Evolutionary conservation across 1,140 invertebrate species (phyloP).

Genomic region (Berghia stephanieae): DNA sequence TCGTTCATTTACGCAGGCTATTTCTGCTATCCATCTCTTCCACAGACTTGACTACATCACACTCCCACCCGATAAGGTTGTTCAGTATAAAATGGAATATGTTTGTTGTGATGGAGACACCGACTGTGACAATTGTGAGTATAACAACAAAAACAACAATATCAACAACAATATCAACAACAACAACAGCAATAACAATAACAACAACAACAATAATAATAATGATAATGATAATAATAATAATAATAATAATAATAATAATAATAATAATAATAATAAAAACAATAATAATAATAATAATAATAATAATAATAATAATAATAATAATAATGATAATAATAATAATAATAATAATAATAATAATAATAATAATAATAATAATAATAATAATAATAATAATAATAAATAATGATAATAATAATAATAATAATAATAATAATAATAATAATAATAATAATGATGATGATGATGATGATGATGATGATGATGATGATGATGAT

Average conservation of each 20-base stretch:
- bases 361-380: not conserved
- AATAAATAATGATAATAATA: not conserved
- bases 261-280: no score
- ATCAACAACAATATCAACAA: not conserved
- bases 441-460: not conserved
- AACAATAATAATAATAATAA: not conserved
- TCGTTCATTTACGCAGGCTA: no score
- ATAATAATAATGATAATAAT: not conserved
- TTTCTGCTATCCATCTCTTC: not conserved
- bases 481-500: constrained; percentile 33
- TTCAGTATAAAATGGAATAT: constrained; percentile 39
- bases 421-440: no score
- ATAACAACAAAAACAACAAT: not conserved
- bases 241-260: not conserved
- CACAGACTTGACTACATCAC: constrained; percentile 43
- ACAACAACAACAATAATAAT: not conserved
- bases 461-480: no score
- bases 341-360: not conserved
- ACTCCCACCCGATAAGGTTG: constrained; percentile 36
- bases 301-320: not conserved
- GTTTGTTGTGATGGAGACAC: constrained; percentile 44
- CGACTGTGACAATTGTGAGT: constrained; percentile 39
- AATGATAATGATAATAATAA: not conserved
- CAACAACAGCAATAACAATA: not conserved
- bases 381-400: not conserved